Percentiles rank a stretch among this genome's conserved stretches.
phyloP scores from a whole-genome alignment of 2,888 invertebrate genomes.

The Pristionchus entomophagus region DNA sequence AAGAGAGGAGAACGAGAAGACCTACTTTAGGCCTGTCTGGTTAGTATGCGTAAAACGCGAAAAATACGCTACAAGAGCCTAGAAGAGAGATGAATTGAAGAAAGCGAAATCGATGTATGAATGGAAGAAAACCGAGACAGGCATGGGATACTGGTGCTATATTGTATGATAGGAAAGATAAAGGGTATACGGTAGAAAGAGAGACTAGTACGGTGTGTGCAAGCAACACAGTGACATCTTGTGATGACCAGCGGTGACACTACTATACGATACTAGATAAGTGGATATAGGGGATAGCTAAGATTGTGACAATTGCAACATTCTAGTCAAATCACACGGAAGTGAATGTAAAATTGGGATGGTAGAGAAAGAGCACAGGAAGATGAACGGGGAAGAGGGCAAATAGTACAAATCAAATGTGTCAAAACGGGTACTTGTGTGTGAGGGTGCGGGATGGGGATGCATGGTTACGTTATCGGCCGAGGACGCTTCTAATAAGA shows the following conservation, averaged over 20 bases:
- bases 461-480: slow-evolving; percentile 10
- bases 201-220: slow-evolving; percentile 32
- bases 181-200: slow-evolving; percentile 20
- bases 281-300: neutral
- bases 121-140: neutral
- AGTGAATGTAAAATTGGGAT: slow-evolving; percentile 24
- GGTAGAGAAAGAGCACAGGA: slow-evolving; percentile 32
- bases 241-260: slow-evolving; percentile 31
- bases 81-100: slow-evolving; percentile 28
- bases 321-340: slow-evolving; percentile 30
- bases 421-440: slow-evolving; percentile 17
- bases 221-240: slow-evolving; percentile 28
- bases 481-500: neutral
- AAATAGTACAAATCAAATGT: slow-evolving; percentile 39
- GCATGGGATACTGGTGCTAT: slow-evolving; percentile 16
- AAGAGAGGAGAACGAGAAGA: neutral
- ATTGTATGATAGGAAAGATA: slow-evolving; percentile 32
- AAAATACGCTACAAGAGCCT: slow-evolving; percentile 27
- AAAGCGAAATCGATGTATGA: slow-evolving; percentile 27
- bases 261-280: slow-evolving; percentile 29
- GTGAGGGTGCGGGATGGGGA: slow-evolving; percentile 9
- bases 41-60: slow-evolving; percentile 43
- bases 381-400: neutral
- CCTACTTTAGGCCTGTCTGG: neutral
- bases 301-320: slow-evolving; percentile 15